A percentile compares a stretch with the other conserved stretches of the same genome.
Conservation (phyloP, 2,888 invertebrate genomes). For the Zhengitettix transpicula region DNA sequence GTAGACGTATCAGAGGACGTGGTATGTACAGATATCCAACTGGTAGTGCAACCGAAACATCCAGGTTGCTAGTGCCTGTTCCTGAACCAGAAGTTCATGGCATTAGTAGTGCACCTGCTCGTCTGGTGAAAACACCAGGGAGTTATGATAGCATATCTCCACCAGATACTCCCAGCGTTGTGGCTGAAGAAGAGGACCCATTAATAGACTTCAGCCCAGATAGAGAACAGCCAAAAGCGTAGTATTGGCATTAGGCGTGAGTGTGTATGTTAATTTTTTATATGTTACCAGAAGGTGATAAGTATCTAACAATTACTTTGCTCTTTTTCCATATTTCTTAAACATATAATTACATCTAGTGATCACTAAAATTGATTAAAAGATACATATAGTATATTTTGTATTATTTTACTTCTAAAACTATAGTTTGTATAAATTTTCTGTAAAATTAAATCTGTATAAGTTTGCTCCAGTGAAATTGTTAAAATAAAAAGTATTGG, state of each 20-base stretch:
- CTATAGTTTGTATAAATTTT: too few relatives aligned
- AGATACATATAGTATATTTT: too few relatives aligned
- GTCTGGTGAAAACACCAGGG: constrained; percentile 1
- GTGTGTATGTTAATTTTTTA: too few relatives aligned
- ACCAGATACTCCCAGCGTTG: background rate
- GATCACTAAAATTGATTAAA: too few relatives aligned
- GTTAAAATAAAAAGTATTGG: too few relatives aligned
- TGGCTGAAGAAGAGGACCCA: background rate
- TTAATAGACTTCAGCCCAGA: background rate
- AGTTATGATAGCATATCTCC: constrained; percentile 6
- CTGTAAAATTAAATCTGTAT: too few relatives aligned
- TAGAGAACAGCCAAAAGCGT: background rate
- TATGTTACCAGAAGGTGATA: too few relatives aligned
- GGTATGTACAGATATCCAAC: constrained; percentile 11
- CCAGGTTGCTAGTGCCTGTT: constrained; percentile 9
- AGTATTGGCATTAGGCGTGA: background rate
- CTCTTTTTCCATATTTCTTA: too few relatives aligned
- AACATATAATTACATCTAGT: too few relatives aligned
- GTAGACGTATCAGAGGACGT: constrained; percentile 59
- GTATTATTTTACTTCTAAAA: too few relatives aligned
- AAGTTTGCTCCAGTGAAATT: too few relatives aligned
- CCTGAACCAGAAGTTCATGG: background rate
- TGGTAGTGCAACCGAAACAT: constrained; percentile 10
- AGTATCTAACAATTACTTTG: too few relatives aligned
- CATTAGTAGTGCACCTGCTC: constrained; percentile 9